Evolutionary conservation across 2,888 invertebrate genomes (phyloP).

Genomic region (Phrixothrix hirtus): DNA sequence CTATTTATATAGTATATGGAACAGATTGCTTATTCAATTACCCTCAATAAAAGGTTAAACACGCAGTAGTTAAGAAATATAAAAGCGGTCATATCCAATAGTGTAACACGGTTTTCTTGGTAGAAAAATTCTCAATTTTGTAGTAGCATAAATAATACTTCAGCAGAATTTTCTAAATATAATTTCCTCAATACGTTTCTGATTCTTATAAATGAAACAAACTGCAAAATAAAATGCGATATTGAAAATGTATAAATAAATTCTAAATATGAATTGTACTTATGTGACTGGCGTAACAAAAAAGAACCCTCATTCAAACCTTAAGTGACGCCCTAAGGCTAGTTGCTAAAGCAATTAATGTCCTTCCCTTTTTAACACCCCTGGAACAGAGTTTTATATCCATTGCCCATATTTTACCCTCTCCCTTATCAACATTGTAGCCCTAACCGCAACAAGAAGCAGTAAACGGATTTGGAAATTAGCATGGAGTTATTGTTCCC

Average conservation of each 20-base stretch:
- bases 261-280: slow-evolving; percentile 1
- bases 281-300: slow-evolving; percentile 8
- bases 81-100: too few relatives aligned
- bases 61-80: too few relatives aligned
- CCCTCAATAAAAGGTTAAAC: too few relatives aligned
- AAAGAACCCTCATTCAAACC: slow-evolving; percentile 18
- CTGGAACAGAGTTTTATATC: slow-evolving; percentile 22
- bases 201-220: too few relatives aligned
- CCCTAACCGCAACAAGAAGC: slow-evolving; percentile 35
- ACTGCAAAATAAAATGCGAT: slow-evolving; percentile 19
- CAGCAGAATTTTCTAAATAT: too few relatives aligned
- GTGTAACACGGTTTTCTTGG: too few relatives aligned
- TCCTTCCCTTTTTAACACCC: slow-evolving; percentile 38
- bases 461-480: slow-evolving; percentile 31
- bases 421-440: slow-evolving; percentile 29
- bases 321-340: slow-evolving; percentile 33
- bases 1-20: too few relatives aligned
- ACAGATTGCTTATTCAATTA: too few relatives aligned
- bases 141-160: too few relatives aligned
- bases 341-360: slow-evolving; percentile 38
- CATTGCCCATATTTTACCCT: slow-evolving; percentile 34
- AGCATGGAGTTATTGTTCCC: slow-evolving; percentile 22
- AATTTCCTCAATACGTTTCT: too few relatives aligned
- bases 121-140: too few relatives aligned
- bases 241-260: not conserved